phyloP scores from a whole-genome alignment of 2,797 vertebrate genomes.

The Aeoliscus strigatus region DNA sequence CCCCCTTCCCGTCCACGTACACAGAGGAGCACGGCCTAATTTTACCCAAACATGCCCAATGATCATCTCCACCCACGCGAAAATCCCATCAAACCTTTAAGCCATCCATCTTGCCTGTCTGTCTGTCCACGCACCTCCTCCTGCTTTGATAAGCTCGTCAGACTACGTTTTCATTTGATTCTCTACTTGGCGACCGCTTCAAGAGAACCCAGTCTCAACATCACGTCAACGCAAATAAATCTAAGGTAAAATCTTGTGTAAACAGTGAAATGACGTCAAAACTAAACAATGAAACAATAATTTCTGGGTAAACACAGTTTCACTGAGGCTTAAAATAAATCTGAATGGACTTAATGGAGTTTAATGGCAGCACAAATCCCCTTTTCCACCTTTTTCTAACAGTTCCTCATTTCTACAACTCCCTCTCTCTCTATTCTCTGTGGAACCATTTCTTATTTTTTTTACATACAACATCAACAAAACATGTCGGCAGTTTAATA shows the following conservation, averaged over 20 bases:
- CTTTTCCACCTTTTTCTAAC: too few relatives aligned
- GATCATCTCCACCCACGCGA: conserved; percentile 30
- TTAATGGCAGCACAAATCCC: too few relatives aligned
- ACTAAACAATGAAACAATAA: conserved; percentile 20
- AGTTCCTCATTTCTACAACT: too few relatives aligned
- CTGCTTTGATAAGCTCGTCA: conserved; percentile 22
- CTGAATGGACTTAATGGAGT: too few relatives aligned
- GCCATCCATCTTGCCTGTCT: conserved; percentile 32
- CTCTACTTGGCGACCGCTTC: conserved; percentile 18
- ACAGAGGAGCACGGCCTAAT: conserved; percentile 37
- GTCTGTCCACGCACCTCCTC: too few relatives aligned
- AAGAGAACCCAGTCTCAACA: conserved; percentile 20
- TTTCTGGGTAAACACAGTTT: conserved; percentile 1
- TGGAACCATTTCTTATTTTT: not conserved
- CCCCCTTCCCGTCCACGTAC: too few relatives aligned
- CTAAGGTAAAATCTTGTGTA: conserved; percentile 30
- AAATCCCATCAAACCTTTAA: conserved; percentile 20
- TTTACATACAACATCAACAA: not conserved
- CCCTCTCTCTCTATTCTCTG: too few relatives aligned
- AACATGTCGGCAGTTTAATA: conserved; percentile 12
- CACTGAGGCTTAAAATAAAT: conserved; percentile 4
- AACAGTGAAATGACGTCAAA: conserved; percentile 37
- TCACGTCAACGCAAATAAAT: conserved; percentile 51
- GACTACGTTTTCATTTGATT: conserved; percentile 17
- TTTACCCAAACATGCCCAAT: conserved; percentile 44